Evolutionary conservation across 2,888 invertebrate genomes (phyloP), one percentile per base, ranked within the genome.

Genomic region (Protodeltote pygarga): DNA sequence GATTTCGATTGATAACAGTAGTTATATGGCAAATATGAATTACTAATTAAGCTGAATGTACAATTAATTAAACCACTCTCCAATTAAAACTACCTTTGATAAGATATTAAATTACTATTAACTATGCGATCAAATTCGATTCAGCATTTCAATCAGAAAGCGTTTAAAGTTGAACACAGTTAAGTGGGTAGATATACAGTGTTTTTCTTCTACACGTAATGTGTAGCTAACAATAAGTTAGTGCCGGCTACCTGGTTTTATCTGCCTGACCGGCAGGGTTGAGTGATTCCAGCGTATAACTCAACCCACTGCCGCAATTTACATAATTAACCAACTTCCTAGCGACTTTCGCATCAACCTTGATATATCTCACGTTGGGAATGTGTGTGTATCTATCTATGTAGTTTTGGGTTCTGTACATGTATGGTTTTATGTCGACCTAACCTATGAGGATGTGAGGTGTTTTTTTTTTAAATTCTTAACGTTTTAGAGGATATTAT

Each of bases 271-370:
- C 61, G 52, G 53, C 49, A 65, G 66, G 72, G 68, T 73, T 78
- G 79, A 82, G 75, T 80, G 83, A 83, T 84, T 83, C 82, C 82
- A 73, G 75, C 75, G 79, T 82, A 83, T 86, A 84, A 83, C 83
- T 87, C 79, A 82, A 79, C 64, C 73, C 72, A 77, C 81, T 80
- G 72, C 81, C 78, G 75, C 83, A 80, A 89, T 89, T 87, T 87
- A 73, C 87, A 89, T 89, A 88, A 88, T 89, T 87, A 89, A 87
- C 87, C 73, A 83, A 84, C 83, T 85, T 85, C 77, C 76, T 73
- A 65, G 71, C 65, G 71, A 75, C 76, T 77, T 75, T 74, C 49
- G 48, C 63, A 64, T 50, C 59, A 53, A 66, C 64, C 66, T 63
- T 60, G 60, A 49, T 62, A 49, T 49, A 59, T 55, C 35, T 59